Base-by-base conservation (phyloP, 2,113 vertebrate genomes). In the Morone chrysops region DNA sequence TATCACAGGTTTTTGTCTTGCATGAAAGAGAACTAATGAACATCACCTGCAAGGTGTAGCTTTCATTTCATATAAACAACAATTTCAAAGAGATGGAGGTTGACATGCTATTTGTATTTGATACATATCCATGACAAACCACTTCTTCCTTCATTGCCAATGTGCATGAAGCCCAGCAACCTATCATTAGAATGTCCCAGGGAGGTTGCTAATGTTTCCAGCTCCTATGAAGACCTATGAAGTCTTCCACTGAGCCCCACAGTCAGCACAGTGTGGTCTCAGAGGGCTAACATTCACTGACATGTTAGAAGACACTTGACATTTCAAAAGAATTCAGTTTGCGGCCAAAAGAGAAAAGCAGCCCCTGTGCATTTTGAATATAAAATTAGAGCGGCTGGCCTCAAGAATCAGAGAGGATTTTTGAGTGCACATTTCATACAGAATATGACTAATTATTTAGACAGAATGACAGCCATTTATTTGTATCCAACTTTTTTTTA, bases 161-260 rank as follows among this genome's bases (percentile, higher is more conserved):
- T 65, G 69, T 78, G 78, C 74, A 88, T 50, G 65, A 82, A 85
- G 57, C 54, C 48, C 40, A 31, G 82, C 51, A 92, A 62, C 78
- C 78, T 86, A 86, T 92, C 85, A 87, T 92, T 90, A 91, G 77
- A 59, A 11, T 12, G 57, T 89, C 80, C 40, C 70, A 40, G 71
- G 82, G 83, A 91, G 88, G 86, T 70, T 43, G 82, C 80, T 80
- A 76, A 89, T 80, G 86, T 88, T 89, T 89, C 89, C 88, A 91
- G 74, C 70, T 75, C 81, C 66, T 50, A 18, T 87, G 81, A 78
- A 84, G 73, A 83, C 85, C 50, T 50, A 10, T 84, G 77, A 57
- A 60, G 48, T 38, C 22, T 75, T 81, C 81, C 3, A 53, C 65
- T 20, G 63, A 84, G 70, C 56, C 50, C 20, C 69, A 75, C 47